phyloP scores from a whole-genome alignment of 2,113 vertebrate genomes.

The Zosterops hypoxanthus region DNA sequence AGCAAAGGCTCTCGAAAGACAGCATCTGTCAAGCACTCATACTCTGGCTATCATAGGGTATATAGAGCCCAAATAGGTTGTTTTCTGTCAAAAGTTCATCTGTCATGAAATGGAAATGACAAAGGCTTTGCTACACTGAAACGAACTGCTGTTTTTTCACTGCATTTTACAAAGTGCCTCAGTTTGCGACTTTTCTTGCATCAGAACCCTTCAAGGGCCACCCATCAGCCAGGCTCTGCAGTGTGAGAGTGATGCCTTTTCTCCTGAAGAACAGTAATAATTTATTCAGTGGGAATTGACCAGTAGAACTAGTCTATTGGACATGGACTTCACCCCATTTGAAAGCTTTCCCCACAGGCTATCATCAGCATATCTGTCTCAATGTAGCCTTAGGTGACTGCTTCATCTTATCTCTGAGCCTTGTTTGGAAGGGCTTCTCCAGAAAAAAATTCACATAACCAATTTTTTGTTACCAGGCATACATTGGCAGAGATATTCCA shows the following conservation, averaged over 20 bases:
- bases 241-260: neutral
- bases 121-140: neutral
- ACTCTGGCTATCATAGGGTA: neutral
- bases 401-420: neutral
- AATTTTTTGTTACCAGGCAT: neutral
- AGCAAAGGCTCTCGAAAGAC: neutral
- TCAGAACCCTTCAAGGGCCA: neutral
- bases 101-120: neutral
- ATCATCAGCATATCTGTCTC: neutral
- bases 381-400: neutral
- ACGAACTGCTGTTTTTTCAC: neutral
- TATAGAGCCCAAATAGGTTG: neutral
- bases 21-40: neutral
- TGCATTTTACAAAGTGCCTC: neutral
- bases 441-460: neutral
- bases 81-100: neutral
- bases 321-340: neutral
- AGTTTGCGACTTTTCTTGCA: neutral
- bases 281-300: neutral
- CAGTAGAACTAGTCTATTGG: neutral
- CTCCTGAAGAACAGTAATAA: neutral
- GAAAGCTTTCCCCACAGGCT: neutral
- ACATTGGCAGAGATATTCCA: neutral
- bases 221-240: neutral
- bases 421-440: neutral